A percentile compares a stretch with the other conserved stretches of the same genome.
phyloP scores from a whole-genome alignment of 35 echinoderm and acorn worm species.

The Acanthaster planci region DNA sequence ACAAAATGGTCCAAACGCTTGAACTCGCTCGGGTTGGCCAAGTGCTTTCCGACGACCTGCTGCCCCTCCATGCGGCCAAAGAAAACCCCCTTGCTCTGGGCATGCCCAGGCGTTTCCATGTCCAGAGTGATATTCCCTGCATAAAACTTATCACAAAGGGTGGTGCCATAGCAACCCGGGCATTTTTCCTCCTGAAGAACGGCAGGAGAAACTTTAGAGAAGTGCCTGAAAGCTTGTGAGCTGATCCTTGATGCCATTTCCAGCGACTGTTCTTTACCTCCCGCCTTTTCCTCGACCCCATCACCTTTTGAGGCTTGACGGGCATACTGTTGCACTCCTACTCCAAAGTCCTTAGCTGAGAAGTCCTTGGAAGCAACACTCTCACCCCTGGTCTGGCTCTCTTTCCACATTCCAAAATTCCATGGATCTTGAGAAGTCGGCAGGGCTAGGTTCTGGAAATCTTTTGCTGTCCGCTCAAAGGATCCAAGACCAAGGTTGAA shows the following conservation, averaged over 20 bases:
- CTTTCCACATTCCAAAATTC: background rate
- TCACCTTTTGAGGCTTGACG: too few relatives aligned
- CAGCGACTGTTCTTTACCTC: background rate
- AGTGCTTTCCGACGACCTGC: background rate
- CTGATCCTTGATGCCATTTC: background rate
- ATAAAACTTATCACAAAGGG: constrained; percentile 56
- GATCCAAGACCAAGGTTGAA: constrained; percentile 9
- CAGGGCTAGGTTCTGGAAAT: background rate
- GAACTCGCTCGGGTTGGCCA: background rate
- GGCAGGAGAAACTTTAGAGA: constrained; percentile 32
- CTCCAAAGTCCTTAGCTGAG: background rate
- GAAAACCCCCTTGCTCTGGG: constrained; percentile 21
- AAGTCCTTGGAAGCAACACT: background rate
- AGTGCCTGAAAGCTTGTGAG: background rate
- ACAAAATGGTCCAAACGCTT: background rate
- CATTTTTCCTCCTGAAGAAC: constrained; percentile 54
- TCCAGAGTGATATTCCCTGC: constrained; percentile 53
- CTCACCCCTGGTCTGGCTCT: background rate
- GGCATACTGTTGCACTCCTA: background rate
- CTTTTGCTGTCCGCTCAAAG: background rate
- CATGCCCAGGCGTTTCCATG: background rate
- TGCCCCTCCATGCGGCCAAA: constrained; percentile 16
- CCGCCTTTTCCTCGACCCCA: background rate
- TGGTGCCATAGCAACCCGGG: constrained; percentile 60
- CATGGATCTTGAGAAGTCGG: background rate